A percentile compares a stretch with the other conserved stretches of the same genome.
Conservation (phyloP, 2,113 vertebrate genomes). For the Gambusia affinis region DNA sequence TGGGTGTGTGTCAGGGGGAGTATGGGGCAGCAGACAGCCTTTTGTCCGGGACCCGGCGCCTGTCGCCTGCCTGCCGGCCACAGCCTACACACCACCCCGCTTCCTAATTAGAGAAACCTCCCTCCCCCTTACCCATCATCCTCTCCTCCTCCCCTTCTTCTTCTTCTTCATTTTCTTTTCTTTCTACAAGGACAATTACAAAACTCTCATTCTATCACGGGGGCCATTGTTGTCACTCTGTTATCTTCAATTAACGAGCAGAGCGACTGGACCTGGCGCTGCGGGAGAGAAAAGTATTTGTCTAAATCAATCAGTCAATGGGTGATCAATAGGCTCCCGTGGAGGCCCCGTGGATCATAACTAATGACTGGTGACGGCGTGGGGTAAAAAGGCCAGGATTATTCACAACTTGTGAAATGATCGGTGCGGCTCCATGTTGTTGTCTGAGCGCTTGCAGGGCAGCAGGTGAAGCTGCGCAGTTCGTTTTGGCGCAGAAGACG, state of each 20-base stretch:
- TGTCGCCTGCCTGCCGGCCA: constrained; percentile 84
- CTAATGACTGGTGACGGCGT: constrained; percentile 71
- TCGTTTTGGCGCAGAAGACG: too few species aligned
- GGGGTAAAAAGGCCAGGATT: constrained; percentile 76
- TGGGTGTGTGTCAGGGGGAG: constrained; percentile 66
- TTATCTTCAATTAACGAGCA: constrained; percentile 84
- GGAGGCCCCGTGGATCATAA: constrained; percentile 63
- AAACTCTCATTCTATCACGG: constrained; percentile 78
- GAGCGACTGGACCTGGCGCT: constrained; percentile 76
- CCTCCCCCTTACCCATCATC: constrained; percentile 23
- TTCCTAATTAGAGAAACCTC: constrained; percentile 81
- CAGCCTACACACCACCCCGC: constrained; percentile 76
- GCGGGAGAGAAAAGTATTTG: constrained; percentile 76
- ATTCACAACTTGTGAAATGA: constrained; percentile 71
- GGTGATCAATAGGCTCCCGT: constrained; percentile 81
- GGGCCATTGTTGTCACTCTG: constrained; percentile 77
- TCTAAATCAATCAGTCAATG: constrained; percentile 80
- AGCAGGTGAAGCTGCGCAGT: neutral
- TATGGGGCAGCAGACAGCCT: constrained; percentile 82
- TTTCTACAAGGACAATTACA: constrained; percentile 78
- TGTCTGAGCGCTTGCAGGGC: neutral
- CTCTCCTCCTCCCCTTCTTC: neutral
- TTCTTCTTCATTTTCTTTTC: constrained; percentile 73
- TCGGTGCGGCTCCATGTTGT: constrained; percentile 33
- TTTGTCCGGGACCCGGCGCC: constrained; percentile 83